Evolutionary conservation across 2,113 vertebrate genomes (phyloP).

Genomic region (Fulica atra): DNA sequence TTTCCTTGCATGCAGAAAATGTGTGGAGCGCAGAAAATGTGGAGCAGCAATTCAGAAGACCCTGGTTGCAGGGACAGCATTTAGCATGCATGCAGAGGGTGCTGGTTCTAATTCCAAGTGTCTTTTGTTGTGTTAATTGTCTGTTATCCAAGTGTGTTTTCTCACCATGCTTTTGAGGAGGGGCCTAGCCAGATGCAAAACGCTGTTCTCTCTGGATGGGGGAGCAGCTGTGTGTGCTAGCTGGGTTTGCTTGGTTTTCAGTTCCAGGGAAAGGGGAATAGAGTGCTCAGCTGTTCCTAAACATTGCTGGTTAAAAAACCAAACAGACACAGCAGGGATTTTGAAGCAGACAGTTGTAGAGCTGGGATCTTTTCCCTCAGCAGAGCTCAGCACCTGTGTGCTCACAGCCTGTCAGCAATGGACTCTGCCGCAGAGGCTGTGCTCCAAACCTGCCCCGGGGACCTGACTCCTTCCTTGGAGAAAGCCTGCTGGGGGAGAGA

Average conservation of each 20-base stretch:
- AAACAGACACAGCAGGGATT: constrained; percentile 11
- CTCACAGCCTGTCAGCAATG: background rate
- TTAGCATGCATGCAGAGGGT: background rate
- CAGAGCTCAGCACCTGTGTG: background rate
- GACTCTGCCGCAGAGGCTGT: background rate
- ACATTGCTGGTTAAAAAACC: background rate
- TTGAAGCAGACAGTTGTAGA: background rate
- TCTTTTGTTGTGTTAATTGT: constrained; percentile 3
- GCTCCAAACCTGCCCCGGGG: background rate
- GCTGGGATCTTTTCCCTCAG: background rate
- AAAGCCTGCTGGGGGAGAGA: background rate
- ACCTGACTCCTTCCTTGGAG: background rate
- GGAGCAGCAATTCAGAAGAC: background rate
- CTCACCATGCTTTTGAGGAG: background rate
- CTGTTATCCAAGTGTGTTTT: background rate
- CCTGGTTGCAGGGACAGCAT: background rate
- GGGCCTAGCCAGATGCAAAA: background rate
- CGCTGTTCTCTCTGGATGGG: background rate
- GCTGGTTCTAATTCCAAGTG: background rate
- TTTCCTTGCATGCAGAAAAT: background rate
- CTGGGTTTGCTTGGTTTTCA: background rate
- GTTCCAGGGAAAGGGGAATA: background rate
- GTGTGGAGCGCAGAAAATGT: background rate
- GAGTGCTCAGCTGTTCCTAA: constrained; percentile 3
- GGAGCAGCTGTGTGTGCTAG: constrained; percentile 38